Conservation (phyloP, 1,140 invertebrate species). For the Cydia splendana region DNA sequence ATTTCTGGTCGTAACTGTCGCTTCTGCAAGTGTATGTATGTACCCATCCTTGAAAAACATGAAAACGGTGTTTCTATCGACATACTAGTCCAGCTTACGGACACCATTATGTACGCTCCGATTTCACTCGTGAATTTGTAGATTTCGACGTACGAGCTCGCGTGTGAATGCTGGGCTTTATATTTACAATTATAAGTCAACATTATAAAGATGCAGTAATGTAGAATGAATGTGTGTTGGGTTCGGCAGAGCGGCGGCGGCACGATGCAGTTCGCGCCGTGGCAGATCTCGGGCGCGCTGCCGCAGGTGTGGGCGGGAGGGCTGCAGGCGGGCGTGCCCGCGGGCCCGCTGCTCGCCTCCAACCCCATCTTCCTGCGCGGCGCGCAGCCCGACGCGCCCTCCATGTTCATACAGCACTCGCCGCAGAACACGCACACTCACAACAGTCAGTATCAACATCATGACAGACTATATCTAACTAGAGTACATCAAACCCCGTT, state of each 20-base stretch:
- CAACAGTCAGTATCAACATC: conserved; percentile 58
- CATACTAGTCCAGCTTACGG: no score
- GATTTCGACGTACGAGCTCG: no score
- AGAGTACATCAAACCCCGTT: no score
- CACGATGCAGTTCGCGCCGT: conserved; percentile 83
- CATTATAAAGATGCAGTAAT: no score
- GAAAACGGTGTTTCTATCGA: no score
- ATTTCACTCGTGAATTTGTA: no score
- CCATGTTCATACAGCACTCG: conserved; percentile 93
- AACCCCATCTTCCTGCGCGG: conserved; percentile 93
- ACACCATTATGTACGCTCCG: no score
- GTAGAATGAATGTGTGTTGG: background rate
- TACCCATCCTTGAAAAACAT: no score
- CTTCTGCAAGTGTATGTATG: no score
- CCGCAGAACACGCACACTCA: conserved; percentile 81
- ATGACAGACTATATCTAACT: no score
- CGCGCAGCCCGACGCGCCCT: conserved; percentile 84
- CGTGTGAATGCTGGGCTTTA: no score
- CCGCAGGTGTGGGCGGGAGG: conserved; percentile 86
- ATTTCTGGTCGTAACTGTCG: no score
- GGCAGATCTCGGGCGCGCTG: conserved; percentile 82
- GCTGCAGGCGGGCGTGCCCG: conserved; percentile 81
- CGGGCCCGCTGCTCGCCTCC: conserved; percentile 80
- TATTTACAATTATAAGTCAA: background rate
- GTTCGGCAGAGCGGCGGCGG: conserved; percentile 77